Evolutionary conservation across 1,140 invertebrate species (phyloP), one percentile per base, ranked within the genome.

Genomic region (Papilio xuthus): DNA sequence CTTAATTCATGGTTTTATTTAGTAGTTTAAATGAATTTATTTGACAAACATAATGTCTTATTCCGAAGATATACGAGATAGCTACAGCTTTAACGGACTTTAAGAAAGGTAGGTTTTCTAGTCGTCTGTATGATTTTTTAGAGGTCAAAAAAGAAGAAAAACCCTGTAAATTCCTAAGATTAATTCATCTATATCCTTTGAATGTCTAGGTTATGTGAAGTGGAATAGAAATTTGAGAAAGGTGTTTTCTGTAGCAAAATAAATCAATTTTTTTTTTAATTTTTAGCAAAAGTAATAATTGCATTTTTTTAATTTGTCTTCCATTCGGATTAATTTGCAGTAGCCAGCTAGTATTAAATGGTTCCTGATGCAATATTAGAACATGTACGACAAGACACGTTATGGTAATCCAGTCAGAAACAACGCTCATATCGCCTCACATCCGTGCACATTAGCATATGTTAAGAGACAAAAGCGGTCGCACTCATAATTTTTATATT

Each of bases 401-500:
- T 76, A 76, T 76, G 74, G 7, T 60, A 76, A 76, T 63, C 28
- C n/a, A 56, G 47, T 42, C 44, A 15, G 26, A 18, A 53, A 28
- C 53, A 60, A 56, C 74, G 32, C 41, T 53, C 74, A 53, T 42
- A 56, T 28, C 6, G 42, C 71, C n/a, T 82, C 86, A 84, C 84
- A 86, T 88, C 85, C 82, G 84, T 70, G 80, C 79, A 81, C 85
- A 90, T 91, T 91, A 86, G 86, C 90, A 92, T 92, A 91, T 75
- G 91, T 90, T 90, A 88, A 81, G 63, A 86, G 83, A 92, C 88
- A 90, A 93, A 89, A 83, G 82, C 79, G 82, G 32, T 80, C 87
- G 84, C 90, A 87, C 89, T 91, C 89, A 93, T 93, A 93, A 92
- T 90, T 92, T 89, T 87, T 88, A 92, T 91, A 92, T 93, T 92